phyloP scores from a whole-genome alignment of 2,797 vertebrate species.

The Spinus pinus region DNA sequence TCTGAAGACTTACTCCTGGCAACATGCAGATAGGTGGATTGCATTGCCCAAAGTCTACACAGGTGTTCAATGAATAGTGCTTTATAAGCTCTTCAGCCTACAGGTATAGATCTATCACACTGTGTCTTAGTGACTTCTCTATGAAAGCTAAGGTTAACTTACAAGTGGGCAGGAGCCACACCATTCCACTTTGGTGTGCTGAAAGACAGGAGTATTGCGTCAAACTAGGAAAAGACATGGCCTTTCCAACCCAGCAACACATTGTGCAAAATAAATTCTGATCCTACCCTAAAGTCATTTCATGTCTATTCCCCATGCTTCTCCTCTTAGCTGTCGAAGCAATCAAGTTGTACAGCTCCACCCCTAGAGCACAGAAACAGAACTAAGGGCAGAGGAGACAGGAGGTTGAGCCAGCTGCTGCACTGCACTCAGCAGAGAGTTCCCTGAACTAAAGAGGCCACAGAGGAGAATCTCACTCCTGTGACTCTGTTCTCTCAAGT shows the following conservation, averaged over 20 bases:
- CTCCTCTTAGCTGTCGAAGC: neutral
- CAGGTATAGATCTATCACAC: neutral
- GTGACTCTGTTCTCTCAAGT: neutral
- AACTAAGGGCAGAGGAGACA: neutral
- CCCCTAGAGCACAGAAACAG: neutral
- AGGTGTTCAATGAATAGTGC: neutral
- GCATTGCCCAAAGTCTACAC: neutral
- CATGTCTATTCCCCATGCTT: neutral
- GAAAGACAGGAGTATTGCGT: neutral
- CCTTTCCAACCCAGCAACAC: neutral
- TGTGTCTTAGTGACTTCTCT: neutral
- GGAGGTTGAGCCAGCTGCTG: neutral
- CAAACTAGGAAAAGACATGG: neutral
- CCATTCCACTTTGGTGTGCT: neutral
- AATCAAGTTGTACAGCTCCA: neutral
- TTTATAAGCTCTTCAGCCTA: neutral
- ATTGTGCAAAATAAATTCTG: neutral
- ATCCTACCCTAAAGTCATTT: neutral
- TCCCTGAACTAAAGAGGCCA: neutral
- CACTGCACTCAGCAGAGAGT: neutral
- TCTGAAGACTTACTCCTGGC: neutral
- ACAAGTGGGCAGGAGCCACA: neutral
- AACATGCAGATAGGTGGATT: neutral
- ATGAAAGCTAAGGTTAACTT: neutral
- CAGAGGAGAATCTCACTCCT: neutral